A percentile compares a stretch with the other conserved stretches of the same genome.
Evolutionary conservation across 2,888 invertebrate genomes (phyloP).

Genomic region (Cheilosia vernalis): DNA sequence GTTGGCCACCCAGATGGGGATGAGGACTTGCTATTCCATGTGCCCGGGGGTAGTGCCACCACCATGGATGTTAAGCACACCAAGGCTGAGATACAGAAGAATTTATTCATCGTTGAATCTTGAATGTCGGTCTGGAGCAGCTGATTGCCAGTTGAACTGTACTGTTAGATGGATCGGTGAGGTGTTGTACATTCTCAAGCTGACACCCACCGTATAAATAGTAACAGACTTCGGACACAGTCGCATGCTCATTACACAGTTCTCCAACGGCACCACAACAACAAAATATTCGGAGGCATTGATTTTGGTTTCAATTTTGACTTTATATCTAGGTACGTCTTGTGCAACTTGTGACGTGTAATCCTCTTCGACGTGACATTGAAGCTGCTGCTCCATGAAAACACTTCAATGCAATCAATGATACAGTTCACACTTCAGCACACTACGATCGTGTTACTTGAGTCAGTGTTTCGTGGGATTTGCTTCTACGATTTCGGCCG

Average conservation of each 20-base stretch:
- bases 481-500: too few relatives aligned
- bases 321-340: background rate
- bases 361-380: slow-evolving; percentile 48
- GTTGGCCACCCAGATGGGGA: slow-evolving; percentile 39
- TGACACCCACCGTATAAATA: slow-evolving; percentile 54
- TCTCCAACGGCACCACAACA: slow-evolving; percentile 45
- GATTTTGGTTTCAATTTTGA: slow-evolving; percentile 39
- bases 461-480: too few relatives aligned
- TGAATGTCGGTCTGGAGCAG: background rate
- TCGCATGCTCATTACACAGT: slow-evolving; percentile 38
- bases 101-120: slow-evolving; percentile 31
- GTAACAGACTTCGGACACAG: slow-evolving; percentile 36
- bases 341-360: too few relatives aligned
- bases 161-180: slow-evolving; percentile 50
- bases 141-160: slow-evolving; percentile 22
- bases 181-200: slow-evolving; percentile 49
- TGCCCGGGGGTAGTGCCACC: slow-evolving; percentile 23
- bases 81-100: slow-evolving; percentile 41
- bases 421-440: background rate
- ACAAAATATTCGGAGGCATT: slow-evolving; percentile 42
- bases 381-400: slow-evolving; percentile 40
- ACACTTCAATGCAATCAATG: slow-evolving; percentile 47
- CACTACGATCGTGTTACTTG: too few relatives aligned
- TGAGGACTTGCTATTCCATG: slow-evolving; percentile 33
- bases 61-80: slow-evolving; percentile 30